Percentiles rank a stretch among this genome's conserved stretches.
These are phyloP conservation scores for Epizoanthus rinbou DNA, from an alignment of 92 coral and sea anemone genomes.

Conservation along the genomic window DNA sequence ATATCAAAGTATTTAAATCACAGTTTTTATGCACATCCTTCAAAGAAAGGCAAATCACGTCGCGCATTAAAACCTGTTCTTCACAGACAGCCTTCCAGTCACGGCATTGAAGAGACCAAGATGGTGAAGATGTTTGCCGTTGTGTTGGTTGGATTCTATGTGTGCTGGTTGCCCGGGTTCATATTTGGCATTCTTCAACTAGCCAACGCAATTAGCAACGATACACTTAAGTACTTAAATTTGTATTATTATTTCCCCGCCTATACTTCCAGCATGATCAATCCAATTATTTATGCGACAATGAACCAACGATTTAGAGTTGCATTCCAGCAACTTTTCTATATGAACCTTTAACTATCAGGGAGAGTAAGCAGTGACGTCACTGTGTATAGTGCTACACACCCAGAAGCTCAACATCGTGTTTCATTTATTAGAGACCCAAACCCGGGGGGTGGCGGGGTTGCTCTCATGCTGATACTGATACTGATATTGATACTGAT, in stretches of 20 bases:
- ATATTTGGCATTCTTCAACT: slow-evolving; percentile 28
- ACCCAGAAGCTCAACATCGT: no score
- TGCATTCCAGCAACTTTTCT: slow-evolving; percentile 4
- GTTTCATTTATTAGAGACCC: no score
- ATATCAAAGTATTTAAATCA: neutral
- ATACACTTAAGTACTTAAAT: slow-evolving; percentile 19
- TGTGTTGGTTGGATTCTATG: slow-evolving; percentile 8
- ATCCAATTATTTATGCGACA: slow-evolving; percentile 25
- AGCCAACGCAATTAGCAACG: slow-evolving; percentile 9
- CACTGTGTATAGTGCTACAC: no score
- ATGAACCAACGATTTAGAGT: slow-evolving; percentile 32
- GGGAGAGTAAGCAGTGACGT: no score
- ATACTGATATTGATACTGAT: no score
- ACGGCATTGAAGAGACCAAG: slow-evolving; percentile 17
- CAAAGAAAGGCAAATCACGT: neutral
- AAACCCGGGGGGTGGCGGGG: no score
- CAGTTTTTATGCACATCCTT: neutral
- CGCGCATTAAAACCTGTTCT: neutral
- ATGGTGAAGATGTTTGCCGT: slow-evolving; percentile 21
- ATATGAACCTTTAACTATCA: no score
- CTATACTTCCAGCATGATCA: slow-evolving; percentile 29
- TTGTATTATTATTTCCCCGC: slow-evolving; percentile 35
- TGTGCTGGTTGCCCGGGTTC: slow-evolving; percentile 41
- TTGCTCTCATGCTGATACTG: no score
- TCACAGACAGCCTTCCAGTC: neutral